Conservation (phyloP, 2,888 invertebrate genomes). For the Cantharis rufa region DNA sequence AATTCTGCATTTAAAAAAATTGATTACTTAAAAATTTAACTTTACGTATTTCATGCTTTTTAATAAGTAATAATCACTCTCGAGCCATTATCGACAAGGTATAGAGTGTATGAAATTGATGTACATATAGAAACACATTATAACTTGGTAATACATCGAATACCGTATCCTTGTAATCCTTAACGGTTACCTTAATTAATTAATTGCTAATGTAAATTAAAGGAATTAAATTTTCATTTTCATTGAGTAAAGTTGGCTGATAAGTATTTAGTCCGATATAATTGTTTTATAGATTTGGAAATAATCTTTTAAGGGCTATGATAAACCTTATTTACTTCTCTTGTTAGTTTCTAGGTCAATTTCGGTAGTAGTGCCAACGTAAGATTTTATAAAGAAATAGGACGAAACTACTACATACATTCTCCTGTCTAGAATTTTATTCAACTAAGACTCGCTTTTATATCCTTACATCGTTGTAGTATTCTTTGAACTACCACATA, state of each 20-base stretch:
- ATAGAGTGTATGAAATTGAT: not conserved
- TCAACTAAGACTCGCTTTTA: not conserved
- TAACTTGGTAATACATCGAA: not conserved
- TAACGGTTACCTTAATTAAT: not conserved
- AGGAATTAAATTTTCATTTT: not conserved
- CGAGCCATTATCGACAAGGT: not conserved
- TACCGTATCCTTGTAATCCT: not conserved
- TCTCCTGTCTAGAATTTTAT: not conserved
- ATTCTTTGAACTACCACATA: not conserved
- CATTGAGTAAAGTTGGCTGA: not conserved
- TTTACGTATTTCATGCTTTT: not conserved
- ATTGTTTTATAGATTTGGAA: not conserved
- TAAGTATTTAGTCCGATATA: not conserved
- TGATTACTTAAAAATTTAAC: not conserved
- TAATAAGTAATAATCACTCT: not conserved
- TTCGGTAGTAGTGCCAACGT: slow-evolving; percentile 4
- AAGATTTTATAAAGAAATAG: slow-evolving; percentile 10
- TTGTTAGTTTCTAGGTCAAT: slow-evolving; percentile 10
- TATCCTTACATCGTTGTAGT: not conserved
- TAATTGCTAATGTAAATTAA: not conserved
- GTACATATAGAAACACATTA: not conserved
- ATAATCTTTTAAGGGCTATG: not conserved
- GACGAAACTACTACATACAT: slow-evolving; percentile 8
- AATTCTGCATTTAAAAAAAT: not conserved
- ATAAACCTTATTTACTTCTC: not conserved